phyloP scores from a whole-genome alignment of 2,113 vertebrate species.

The Camelus bactrianus region DNA sequence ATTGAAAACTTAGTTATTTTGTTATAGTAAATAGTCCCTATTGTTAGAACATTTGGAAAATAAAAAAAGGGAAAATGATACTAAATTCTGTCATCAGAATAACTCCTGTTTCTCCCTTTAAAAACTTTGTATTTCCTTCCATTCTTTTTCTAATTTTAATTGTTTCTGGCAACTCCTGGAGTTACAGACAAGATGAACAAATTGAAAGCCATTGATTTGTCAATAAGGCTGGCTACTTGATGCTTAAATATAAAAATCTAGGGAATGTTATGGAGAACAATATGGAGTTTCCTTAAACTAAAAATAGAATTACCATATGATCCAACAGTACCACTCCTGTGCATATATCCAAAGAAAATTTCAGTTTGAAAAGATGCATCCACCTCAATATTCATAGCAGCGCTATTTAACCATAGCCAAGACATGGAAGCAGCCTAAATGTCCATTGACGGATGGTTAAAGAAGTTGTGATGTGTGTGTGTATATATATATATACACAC shows the following conservation, averaged over 20 bases:
- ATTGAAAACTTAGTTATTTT: neutral
- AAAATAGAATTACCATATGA: too few relatives aligned
- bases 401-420: too few relatives aligned
- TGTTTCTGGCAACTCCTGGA: neutral
- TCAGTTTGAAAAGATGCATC: too few relatives aligned
- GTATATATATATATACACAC: too few relatives aligned
- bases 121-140: neutral
- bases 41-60: neutral
- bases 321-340: too few relatives aligned
- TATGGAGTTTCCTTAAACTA: too few relatives aligned
- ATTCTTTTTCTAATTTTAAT: neutral
- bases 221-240: neutral
- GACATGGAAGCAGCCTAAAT: too few relatives aligned
- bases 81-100: neutral
- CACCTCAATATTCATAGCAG: too few relatives aligned
- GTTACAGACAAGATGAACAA: constrained; percentile 6
- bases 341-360: too few relatives aligned
- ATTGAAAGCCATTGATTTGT: constrained; percentile 13
- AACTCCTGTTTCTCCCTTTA: neutral
- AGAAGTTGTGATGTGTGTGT: too few relatives aligned
- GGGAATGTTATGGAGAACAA: too few relatives aligned
- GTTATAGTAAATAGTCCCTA: neutral
- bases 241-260: neutral
- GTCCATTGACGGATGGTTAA: too few relatives aligned
- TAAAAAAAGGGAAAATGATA: neutral